A percentile compares a stretch with the other conserved stretches of the same genome.
phyloP scores from a whole-genome alignment of 2,888 invertebrate species.

The Mythimna vitellina region DNA sequence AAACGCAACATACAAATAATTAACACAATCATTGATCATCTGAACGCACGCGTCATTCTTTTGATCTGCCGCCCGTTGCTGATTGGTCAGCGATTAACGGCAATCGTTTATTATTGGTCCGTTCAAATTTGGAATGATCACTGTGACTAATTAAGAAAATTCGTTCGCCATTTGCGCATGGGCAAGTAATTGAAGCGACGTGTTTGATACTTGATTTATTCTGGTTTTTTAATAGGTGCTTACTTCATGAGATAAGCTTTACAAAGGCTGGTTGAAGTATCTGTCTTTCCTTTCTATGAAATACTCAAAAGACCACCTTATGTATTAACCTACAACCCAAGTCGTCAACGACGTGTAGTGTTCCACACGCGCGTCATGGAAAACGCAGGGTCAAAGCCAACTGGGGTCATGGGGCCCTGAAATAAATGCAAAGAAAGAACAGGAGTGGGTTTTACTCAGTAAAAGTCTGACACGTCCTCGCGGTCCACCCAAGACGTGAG shows the following conservation, averaged over 20 bases:
- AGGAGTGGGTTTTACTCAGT: no score
- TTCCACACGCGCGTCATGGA: no score
- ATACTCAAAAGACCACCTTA: no score
- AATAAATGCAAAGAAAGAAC: no score
- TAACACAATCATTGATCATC: constrained; percentile 56
- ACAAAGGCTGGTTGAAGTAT: neutral
- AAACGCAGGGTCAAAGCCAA: no score
- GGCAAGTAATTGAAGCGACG: constrained; percentile 38
- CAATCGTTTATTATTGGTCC: constrained; percentile 61
- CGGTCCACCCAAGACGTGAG: no score
- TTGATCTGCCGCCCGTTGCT: constrained; percentile 59
- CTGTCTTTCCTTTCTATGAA: neutral
- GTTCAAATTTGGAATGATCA: constrained; percentile 70
- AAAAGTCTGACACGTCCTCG: no score
- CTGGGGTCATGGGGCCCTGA: no score
- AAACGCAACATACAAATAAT: constrained; percentile 49
- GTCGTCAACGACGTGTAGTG: no score
- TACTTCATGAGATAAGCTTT: neutral
- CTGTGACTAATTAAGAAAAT: constrained; percentile 63
- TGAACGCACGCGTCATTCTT: constrained; percentile 58
- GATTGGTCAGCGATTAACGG: constrained; percentile 61
- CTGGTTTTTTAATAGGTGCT: constrained; percentile 27
- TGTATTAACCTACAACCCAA: no score
- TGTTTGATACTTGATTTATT: constrained; percentile 48
- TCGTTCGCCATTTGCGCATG: constrained; percentile 49